Conservation (phyloP, 1,140 invertebrate species). For the Diorhabda elongata region DNA sequence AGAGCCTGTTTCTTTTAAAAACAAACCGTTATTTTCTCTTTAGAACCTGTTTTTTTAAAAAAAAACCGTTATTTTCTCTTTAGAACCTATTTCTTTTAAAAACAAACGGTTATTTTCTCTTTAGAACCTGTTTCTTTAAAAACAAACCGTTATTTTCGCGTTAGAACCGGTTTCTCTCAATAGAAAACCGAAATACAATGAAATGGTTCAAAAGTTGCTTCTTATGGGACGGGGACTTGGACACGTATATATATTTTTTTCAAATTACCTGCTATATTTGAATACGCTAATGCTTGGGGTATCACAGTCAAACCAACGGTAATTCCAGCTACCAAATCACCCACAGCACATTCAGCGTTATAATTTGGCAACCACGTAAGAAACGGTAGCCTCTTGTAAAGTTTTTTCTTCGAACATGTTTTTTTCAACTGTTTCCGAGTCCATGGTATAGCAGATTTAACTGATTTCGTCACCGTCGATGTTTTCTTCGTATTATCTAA, state of each 20-base stretch:
- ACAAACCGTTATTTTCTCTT: too few species aligned
- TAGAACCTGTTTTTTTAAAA: too few species aligned
- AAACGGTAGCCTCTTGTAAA: conserved; percentile 68
- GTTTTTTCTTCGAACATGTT: conserved; percentile 59
- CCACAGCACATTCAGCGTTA: conserved; percentile 57
- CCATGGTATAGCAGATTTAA: conserved; percentile 34
- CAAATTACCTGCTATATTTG: conserved; percentile 68
- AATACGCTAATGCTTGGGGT: conserved; percentile 78
- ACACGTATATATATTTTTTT: background rate
- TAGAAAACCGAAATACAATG: too few species aligned
- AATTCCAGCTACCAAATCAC: conserved; percentile 78
- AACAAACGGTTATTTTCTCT: too few species aligned
- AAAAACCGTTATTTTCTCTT: too few species aligned
- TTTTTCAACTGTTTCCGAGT: conserved; percentile 40
- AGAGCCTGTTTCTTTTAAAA: too few species aligned
- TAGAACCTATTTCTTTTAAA: too few species aligned
- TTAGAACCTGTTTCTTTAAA: too few species aligned
- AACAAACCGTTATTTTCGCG: too few species aligned
- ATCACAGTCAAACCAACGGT: conserved; percentile 84
- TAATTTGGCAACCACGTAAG: conserved; percentile 71
- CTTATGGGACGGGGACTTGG: conserved; percentile 2
- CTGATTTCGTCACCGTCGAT: conserved; percentile 19
- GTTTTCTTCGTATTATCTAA: conserved; percentile 32
- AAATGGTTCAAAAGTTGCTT: background rate
- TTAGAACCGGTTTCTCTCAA: too few species aligned